These are phyloP conservation scores for Drosophila acutilabella DNA, from an alignment of 2,888 invertebrate species.

Conservation along the genomic window DNA sequence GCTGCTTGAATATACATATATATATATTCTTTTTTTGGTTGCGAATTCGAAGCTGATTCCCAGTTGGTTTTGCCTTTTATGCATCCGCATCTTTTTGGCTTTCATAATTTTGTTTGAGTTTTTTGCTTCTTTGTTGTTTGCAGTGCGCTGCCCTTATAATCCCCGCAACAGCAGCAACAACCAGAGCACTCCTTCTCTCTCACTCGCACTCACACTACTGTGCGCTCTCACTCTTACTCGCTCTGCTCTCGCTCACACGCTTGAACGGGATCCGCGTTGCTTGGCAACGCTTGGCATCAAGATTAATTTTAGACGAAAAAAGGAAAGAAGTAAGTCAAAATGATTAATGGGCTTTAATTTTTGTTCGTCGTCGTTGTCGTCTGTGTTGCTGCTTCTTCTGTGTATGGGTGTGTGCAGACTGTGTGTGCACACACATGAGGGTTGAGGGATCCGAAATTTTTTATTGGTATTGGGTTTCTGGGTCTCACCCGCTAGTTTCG, in stretches of 20 bases:
- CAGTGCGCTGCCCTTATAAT: constrained; percentile 72
- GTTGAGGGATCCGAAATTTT: constrained; percentile 19
- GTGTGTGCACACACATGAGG: constrained; percentile 22
- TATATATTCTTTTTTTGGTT: constrained; percentile 21
- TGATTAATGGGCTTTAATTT: constrained; percentile 83
- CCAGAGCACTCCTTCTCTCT: constrained; percentile 14
- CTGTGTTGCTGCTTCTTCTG: constrained; percentile 38
- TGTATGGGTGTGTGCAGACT: constrained; percentile 17
- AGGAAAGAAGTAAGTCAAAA: constrained; percentile 84
- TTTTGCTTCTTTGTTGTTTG: constrained; percentile 31
- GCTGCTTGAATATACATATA: constrained; percentile 21
- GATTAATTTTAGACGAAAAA: constrained; percentile 83
- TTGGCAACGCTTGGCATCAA: constrained; percentile 80
- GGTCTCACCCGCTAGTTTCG: constrained; percentile 48
- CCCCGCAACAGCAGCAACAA: constrained; percentile 46
- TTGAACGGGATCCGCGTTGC: constrained; percentile 54
- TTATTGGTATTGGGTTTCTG: constrained; percentile 49
- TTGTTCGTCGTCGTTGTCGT: constrained; percentile 64
- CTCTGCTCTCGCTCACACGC: constrained; percentile 27
- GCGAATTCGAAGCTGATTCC: constrained; percentile 53
- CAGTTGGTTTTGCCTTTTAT: constrained; percentile 34
- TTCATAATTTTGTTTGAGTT: constrained; percentile 54
- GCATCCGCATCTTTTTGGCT: constrained; percentile 55
- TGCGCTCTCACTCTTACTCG: not conserved
- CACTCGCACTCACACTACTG: constrained; percentile 16